Percentiles rank a stretch among this genome's conserved stretches.
These are phyloP conservation scores for western clawed frog (Xenopus tropicalis) DNA, from an alignment of 2,113 vertebrate genomes.

Conservation along the genomic window UCB_Xtro_10.0 CM004444.2:73411001-73411500, in stretches of 20 bases:
- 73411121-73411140: constrained; percentile 73
- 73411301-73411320: too few relatives aligned
- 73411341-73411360: too few relatives aligned
- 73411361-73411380: too few relatives aligned
- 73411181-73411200: constrained; percentile 76
- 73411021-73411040: constrained; percentile 72
- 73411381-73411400: too few relatives aligned
- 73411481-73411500: too few relatives aligned
- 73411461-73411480: too few relatives aligned
- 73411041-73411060: constrained; percentile 68
- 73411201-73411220: constrained; percentile 74
- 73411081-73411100: constrained; percentile 62
- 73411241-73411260: constrained; percentile 50
- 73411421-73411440: too few relatives aligned
- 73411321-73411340: too few relatives aligned
- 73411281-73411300: too few relatives aligned
- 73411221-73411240: constrained; percentile 77
- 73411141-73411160: constrained; percentile 82
- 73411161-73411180: constrained; percentile 75
- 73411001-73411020: constrained; percentile 81
- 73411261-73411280: not conserved
- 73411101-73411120: constrained; percentile 77
- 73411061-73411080: constrained; percentile 54
- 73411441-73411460: too few relatives aligned
- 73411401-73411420: too few relatives aligned